Conservation (phyloP, 1,140 invertebrate species). For the Cotesia vestalis region DNA sequence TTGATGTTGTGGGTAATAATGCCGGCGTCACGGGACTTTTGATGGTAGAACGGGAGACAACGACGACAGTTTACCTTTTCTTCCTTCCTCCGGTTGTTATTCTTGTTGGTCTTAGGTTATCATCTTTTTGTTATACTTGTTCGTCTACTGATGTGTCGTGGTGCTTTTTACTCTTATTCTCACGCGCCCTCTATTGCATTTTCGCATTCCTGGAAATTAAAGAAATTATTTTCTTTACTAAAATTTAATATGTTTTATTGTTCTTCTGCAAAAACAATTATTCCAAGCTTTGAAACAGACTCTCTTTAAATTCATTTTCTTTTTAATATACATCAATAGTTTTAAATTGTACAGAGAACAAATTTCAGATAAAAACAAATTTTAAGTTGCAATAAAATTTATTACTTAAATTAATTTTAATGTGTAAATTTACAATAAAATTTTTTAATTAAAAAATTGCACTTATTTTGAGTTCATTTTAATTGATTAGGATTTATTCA, state of each 20-base stretch:
- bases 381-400: too few relatives aligned
- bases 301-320: too few relatives aligned
- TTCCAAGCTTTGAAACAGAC: not conserved
- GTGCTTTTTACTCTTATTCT: constrained; percentile 11
- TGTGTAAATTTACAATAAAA: too few relatives aligned
- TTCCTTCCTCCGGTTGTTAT: not conserved
- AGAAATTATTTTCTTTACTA: constrained; percentile 10
- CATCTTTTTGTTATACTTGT: constrained; percentile 2
- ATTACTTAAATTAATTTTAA: too few relatives aligned
- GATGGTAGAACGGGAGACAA: constrained; percentile 11
- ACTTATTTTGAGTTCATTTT: too few relatives aligned
- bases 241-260: not conserved
- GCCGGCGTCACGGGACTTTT: constrained; percentile 27
- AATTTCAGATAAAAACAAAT: too few relatives aligned
- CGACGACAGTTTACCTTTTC: not conserved
- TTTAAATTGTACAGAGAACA: too few relatives aligned
- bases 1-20: constrained; percentile 25
- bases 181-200: constrained; percentile 29
- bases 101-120: not conserved
- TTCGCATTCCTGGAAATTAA: constrained; percentile 25
- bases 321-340: too few relatives aligned
- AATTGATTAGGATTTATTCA: too few relatives aligned
- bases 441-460: too few relatives aligned
- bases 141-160: not conserved
- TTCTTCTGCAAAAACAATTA: not conserved